phyloP scores from a whole-genome alignment of 2,797 vertebrate genomes.

The Crenichthys baileyi region DNA sequence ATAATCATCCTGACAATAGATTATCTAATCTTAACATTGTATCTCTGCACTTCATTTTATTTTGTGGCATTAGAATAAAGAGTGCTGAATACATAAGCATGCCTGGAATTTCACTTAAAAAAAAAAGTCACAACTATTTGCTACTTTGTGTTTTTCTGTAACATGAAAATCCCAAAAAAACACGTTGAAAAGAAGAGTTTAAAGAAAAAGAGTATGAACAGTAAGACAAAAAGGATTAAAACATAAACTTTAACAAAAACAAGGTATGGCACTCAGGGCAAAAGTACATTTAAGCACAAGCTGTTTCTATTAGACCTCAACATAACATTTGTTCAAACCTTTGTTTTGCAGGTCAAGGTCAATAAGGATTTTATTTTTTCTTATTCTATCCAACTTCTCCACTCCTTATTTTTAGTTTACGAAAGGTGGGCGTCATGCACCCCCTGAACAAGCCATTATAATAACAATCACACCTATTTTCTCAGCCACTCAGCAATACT shows the following conservation, averaged over 20 bases:
- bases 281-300: constrained; percentile 30
- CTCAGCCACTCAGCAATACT: constrained; percentile 7
- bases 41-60: too few species aligned
- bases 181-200: background rate
- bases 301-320: constrained; percentile 31
- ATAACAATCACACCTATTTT: constrained; percentile 26
- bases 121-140: background rate
- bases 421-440: constrained; percentile 28
- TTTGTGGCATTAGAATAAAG: too few species aligned
- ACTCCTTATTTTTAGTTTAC: constrained; percentile 16
- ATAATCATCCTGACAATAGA: background rate
- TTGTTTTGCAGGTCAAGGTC: constrained; percentile 33
- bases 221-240: constrained; percentile 24
- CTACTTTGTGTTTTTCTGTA: background rate
- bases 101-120: background rate
- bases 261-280: constrained; percentile 6
- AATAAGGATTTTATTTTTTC: constrained; percentile 42
- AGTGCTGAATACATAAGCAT: too few species aligned
- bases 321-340: constrained; percentile 24
- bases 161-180: too few species aligned
- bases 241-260: background rate
- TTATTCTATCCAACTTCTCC: constrained; percentile 27
- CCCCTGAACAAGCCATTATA: constrained; percentile 40
- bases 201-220: constrained; percentile 1
- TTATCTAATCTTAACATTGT: too few species aligned